Conservation (phyloP, 2,888 invertebrate genomes). For the Gastracanthus pulcherrimus region DNA sequence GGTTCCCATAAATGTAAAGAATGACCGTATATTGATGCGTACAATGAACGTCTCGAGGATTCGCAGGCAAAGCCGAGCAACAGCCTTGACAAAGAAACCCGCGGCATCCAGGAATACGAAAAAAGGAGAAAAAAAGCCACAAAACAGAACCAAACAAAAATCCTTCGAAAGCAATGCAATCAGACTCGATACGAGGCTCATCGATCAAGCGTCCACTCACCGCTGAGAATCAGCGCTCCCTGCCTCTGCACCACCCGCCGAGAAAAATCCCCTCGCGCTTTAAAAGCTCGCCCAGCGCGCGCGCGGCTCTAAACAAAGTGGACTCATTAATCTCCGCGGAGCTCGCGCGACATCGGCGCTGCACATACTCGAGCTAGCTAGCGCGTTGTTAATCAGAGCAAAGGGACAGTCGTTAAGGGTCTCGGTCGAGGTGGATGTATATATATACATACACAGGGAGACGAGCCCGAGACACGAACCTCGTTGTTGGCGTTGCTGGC, state of each 20-base stretch:
- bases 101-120: neutral
- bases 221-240: neutral
- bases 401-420: constrained; percentile 13
- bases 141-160: neutral
- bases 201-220: constrained; percentile 16
- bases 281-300: constrained; percentile 10
- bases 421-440: neutral
- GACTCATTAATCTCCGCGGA: constrained; percentile 38
- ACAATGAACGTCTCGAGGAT: no score
- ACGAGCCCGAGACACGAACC: constrained; percentile 54
- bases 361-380: neutral
- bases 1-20: no score
- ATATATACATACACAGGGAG: no score
- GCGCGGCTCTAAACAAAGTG: constrained; percentile 12
- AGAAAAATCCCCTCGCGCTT: neutral
- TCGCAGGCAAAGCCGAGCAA: no score
- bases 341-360: neutral
- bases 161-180: neutral
- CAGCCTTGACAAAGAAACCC: no score
- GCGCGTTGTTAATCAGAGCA: constrained; percentile 48
- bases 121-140: neutral
- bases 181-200: neutral
- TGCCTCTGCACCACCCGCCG: neutral
- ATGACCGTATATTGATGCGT: no score
- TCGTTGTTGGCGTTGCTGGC: constrained; percentile 60